Percentiles rank a stretch among this genome's conserved stretches.
phyloP scores from a whole-genome alignment of 2,888 invertebrate genomes.

The Lacanobia wlatinum region DNA sequence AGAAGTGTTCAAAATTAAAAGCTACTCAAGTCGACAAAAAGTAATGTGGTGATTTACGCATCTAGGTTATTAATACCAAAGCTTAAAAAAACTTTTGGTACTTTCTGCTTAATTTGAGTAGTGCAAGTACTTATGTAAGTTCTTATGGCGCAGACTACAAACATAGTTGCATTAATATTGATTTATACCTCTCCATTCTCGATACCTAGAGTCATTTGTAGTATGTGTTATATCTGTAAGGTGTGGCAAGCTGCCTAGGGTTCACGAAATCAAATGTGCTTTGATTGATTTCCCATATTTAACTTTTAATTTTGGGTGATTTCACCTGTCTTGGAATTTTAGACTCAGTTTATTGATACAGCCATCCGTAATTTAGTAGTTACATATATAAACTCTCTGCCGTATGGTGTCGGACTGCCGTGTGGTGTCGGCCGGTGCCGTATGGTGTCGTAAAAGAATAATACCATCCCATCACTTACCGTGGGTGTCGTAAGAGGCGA shows the following conservation, averaged over 20 bases:
- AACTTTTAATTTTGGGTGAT: not conserved
- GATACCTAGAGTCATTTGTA: slow-evolving; percentile 76
- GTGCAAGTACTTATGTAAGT: slow-evolving; percentile 50
- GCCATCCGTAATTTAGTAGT: not conserved
- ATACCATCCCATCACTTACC: no score
- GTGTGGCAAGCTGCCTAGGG: slow-evolving; percentile 67
- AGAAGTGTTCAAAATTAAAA: not conserved
- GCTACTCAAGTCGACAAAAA: not conserved
- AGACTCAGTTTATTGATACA: not conserved
- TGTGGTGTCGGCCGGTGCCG: no score
- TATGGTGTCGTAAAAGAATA: no score
- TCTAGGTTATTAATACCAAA: not conserved
- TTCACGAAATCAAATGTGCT: slow-evolving; percentile 34
- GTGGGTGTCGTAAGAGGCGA: no score
- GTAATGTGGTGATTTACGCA: not conserved
- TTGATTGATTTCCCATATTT: not conserved
- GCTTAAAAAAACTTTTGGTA: not conserved
- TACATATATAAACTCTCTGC: not conserved
- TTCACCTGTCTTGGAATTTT: not conserved
- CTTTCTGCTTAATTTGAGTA: slow-evolving; percentile 10
- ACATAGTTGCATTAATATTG: slow-evolving; percentile 77
- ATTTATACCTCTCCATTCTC: slow-evolving; percentile 77
- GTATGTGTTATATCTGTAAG: slow-evolving; percentile 74
- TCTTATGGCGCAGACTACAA: slow-evolving; percentile 72
- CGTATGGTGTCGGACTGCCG: no score